Base-by-base conservation (phyloP, 2,797 vertebrate species). In the Miichthys miiuy region DNA sequence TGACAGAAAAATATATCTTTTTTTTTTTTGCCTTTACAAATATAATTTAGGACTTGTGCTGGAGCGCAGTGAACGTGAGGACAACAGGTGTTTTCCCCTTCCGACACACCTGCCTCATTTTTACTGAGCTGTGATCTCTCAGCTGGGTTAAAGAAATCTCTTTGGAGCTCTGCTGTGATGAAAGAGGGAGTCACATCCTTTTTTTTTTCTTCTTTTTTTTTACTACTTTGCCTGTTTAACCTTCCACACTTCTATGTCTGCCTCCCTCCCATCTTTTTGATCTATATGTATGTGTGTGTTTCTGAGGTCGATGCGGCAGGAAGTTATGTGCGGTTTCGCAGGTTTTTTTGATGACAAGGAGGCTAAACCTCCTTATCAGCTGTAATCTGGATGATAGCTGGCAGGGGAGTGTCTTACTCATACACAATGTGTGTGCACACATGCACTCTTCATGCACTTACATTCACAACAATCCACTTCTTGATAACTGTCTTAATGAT, bases 251-350 rank as follows among this genome's bases (percentile, higher is more conserved):
- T 68, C 18, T 20, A 1, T 38, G 23, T 20, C 34, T 52, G n/a
- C 7, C 30, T 17, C 68, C 20, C 30, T 55, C 0, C 1, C 23
- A 2, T 77, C 27, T 30, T 42, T 69, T 85, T 72, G 42, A 63
- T 73, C 65, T 80, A 17, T 30, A 23, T 50, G 21, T 48, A 17
- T 34, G 2, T 76, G 46, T 69, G 68, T 76, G 52, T 69, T 18
- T 82, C 79, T 61, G 52, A 68, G 61, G 57, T 70, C 68, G 68
- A 80, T 81, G 64, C 81, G 60, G 54, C 72, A 56, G 25, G 79
- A 87, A 80, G 72, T 84, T 68, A 41, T 48, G 23, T 79, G 75
- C 10, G 48, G 58, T 82, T 73, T 80, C 78, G 63, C 47, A 60
- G 25, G 1, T 51, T 82, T 54, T 48, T 44, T 76, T 70, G 27